Conservation (phyloP, 2,888 invertebrate species). For the Meiosimyza decipiens region DNA sequence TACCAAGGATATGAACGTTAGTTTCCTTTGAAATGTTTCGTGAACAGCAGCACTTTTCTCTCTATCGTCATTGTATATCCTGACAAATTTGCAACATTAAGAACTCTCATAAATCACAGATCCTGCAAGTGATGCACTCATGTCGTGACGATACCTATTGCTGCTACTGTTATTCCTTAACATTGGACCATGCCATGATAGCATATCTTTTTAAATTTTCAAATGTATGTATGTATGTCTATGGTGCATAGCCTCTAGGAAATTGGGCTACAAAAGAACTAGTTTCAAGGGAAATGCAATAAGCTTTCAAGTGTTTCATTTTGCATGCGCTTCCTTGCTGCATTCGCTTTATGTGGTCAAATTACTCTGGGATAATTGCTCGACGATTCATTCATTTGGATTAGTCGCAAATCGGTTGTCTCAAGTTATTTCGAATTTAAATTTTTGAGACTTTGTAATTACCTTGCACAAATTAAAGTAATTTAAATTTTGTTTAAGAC, state of each 20-base stretch:
- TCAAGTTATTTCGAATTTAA: too few relatives aligned
- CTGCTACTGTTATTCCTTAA: constrained; percentile 3
- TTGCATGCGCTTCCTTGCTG: too few relatives aligned
- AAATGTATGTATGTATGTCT: not conserved
- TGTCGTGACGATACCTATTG: constrained; percentile 6
- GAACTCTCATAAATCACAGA: constrained; percentile 62
- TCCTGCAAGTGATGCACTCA: constrained; percentile 36
- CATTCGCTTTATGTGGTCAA: too few relatives aligned
- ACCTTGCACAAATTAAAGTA: too few relatives aligned
- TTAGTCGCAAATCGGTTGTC: too few relatives aligned
- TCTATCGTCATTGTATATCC: constrained; percentile 53
- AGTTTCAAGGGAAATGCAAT: not conserved
- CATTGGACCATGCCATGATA: not conserved
- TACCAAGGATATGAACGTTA: not conserved
- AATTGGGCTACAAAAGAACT: not conserved
- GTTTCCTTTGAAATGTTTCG: not conserved
- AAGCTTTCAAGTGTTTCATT: too few relatives aligned
- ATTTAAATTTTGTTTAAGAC: too few relatives aligned
- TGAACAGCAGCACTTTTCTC: not conserved
- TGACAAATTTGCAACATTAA: constrained; percentile 60
- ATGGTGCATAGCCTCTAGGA: not conserved
- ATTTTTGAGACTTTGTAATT: too few relatives aligned
- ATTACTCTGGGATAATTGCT: too few relatives aligned
- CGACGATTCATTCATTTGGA: too few relatives aligned
- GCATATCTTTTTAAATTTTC: not conserved